A percentile compares a stretch with the other conserved stretches of the same genome.
Evolutionary conservation across 2,797 vertebrate genomes (phyloP).

Genomic region (Tangara arthus): DNA sequence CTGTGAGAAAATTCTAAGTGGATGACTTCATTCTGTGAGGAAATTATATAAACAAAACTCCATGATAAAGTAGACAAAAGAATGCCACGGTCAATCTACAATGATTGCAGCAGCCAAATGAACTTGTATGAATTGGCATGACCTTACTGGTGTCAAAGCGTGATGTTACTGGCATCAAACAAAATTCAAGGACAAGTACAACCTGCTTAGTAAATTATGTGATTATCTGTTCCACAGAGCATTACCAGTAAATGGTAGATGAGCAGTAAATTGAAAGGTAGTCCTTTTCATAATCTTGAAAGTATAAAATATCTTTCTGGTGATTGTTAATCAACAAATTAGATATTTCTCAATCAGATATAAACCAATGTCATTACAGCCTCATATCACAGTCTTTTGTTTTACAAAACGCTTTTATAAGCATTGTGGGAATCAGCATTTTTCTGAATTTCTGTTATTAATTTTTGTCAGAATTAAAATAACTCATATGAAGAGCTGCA

Average conservation of each 20-base stretch:
- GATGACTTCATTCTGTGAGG: neutral
- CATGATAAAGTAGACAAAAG: neutral
- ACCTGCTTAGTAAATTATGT: neutral
- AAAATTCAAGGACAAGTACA: neutral
- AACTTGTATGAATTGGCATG: neutral
- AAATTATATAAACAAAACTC: neutral
- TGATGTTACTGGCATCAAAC: neutral
- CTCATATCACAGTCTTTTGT: neutral
- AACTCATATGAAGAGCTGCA: neutral
- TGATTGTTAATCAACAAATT: neutral
- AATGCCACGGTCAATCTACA: neutral
- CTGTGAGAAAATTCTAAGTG: neutral
- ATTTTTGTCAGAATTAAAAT: neutral
- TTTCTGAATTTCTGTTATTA: neutral
- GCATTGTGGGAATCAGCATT: neutral
- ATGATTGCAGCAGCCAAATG: neutral
- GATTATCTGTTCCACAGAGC: neutral
- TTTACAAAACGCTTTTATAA: neutral
- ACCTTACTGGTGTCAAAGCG: neutral
- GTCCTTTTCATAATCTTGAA: neutral
- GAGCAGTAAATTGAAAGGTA: neutral
- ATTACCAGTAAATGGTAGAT: neutral
- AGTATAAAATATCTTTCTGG: neutral
- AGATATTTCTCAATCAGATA: neutral
- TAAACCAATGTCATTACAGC: neutral